Evolutionary conservation across 2,113 vertebrate genomes (phyloP).

Genomic region (Hypomesus transpacificus): DNA sequence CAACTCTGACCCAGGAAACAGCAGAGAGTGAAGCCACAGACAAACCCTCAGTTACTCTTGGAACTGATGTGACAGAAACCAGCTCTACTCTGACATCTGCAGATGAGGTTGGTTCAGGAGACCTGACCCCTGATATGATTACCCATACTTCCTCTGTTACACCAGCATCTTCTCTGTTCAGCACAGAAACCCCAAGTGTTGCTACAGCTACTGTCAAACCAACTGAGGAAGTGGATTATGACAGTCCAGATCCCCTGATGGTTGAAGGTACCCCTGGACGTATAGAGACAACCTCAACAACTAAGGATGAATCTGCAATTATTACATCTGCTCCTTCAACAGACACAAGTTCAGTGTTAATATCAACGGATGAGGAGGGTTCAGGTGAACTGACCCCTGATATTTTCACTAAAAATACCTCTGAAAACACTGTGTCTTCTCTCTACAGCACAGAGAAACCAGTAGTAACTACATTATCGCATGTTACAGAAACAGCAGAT

Average conservation of each 20-base stretch:
- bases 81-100: background rate
- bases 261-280: background rate
- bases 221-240: background rate
- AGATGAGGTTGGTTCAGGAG: background rate
- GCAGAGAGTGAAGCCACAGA: background rate
- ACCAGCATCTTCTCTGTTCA: no score
- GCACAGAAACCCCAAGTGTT: background rate
- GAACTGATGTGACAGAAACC: background rate
- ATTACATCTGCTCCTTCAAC: background rate
- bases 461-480: background rate
- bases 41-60: background rate
- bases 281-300: background rate
- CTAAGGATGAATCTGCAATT: background rate
- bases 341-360: background rate
- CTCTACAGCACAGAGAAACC: constrained; percentile 10
- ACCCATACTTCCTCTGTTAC: no score
- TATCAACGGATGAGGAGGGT: background rate
- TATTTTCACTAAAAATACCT: constrained; percentile 8
- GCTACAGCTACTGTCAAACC: background rate
- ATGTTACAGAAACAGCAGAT: background rate
- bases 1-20: background rate
- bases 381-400: constrained; percentile 14
- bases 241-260: background rate
- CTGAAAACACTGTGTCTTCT: constrained; percentile 5
- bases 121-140: background rate